Evolutionary conservation across 2,113 vertebrate species (phyloP).

Genomic region (Limanda limanda): DNA sequence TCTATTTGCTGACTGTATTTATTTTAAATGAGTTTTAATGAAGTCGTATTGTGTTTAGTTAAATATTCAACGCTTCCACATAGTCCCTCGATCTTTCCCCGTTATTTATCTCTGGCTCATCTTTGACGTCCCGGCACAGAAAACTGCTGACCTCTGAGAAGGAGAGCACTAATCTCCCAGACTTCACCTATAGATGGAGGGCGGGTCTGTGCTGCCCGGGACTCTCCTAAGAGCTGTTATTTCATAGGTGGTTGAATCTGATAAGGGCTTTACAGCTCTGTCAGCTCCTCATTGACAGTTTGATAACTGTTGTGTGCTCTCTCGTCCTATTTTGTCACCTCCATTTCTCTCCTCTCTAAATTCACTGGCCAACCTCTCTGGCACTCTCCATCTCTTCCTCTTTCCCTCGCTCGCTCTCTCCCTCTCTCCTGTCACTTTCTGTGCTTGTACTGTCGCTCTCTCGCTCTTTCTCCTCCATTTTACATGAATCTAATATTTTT

Average conservation of each 20-base stretch:
- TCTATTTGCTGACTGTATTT: neutral
- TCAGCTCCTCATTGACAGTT: slow-evolving; percentile 69
- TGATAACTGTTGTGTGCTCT: slow-evolving; percentile 75
- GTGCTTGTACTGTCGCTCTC: slow-evolving; percentile 22
- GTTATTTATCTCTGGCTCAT: slow-evolving; percentile 35
- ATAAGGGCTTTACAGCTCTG: slow-evolving; percentile 64
- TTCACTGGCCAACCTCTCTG: slow-evolving; percentile 45
- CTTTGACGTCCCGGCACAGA: slow-evolving; percentile 30
- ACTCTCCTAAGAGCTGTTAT: slow-evolving; percentile 73
- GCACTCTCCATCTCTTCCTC: slow-evolving; percentile 9
- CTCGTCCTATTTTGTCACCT: slow-evolving; percentile 69
- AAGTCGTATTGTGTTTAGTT: neutral
- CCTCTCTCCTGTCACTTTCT: too few species aligned
- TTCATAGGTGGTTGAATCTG: slow-evolving; percentile 76
- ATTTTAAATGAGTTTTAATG: neutral
- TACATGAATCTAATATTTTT: slow-evolving; percentile 40
- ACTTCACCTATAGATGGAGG: slow-evolving; percentile 42
- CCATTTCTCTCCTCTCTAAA: slow-evolving; percentile 68
- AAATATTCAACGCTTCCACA: slow-evolving; percentile 6
- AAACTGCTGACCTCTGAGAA: slow-evolving; percentile 61
- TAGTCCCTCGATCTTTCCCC: neutral
- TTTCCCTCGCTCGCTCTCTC: slow-evolving; percentile 7
- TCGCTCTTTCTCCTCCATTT: slow-evolving; percentile 47
- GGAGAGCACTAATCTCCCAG: slow-evolving; percentile 55
- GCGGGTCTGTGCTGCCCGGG: slow-evolving; percentile 40